A percentile compares a stretch with the other conserved stretches of the same genome.
Evolutionary conservation across 2,113 vertebrate species (phyloP).

Genomic region (Sisor rabdophorus): DNA sequence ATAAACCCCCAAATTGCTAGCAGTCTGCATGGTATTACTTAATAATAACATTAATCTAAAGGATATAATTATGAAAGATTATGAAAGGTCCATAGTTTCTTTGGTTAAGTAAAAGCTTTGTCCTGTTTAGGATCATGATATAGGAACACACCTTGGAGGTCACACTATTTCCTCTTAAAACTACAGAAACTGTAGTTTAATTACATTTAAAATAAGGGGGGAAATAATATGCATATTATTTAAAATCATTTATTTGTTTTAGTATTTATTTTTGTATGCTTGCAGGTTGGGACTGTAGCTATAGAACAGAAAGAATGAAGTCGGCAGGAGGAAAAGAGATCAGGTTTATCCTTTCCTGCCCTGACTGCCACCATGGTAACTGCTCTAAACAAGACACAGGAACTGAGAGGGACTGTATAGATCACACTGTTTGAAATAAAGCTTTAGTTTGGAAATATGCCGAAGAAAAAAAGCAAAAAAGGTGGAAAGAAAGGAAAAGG

Average conservation of each 20-base stretch:
- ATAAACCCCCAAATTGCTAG: too few species aligned
- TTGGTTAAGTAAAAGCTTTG: background rate
- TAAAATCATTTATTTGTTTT: background rate
- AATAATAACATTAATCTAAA: background rate
- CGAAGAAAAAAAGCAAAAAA: constrained; percentile 64
- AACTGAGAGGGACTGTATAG: background rate
- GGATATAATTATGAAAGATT: background rate
- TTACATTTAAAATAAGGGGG: background rate
- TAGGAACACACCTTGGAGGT: background rate
- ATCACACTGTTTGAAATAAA: background rate
- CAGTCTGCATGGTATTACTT: constrained; percentile 5
- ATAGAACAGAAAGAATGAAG: background rate
- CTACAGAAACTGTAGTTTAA: too few species aligned
- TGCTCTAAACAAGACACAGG: constrained; percentile 29
- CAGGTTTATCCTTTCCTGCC: background rate
- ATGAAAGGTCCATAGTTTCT: background rate
- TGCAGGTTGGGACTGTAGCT: background rate
- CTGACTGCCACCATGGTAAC: constrained; percentile 45
- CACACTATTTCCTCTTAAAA: background rate
- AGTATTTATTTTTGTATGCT: background rate
- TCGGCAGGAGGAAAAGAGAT: background rate
- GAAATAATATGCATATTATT: background rate
- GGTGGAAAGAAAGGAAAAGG: constrained; percentile 62
- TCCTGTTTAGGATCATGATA: background rate
- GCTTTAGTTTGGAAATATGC: constrained; percentile 53